Evolutionary conservation across 2,113 vertebrate genomes (phyloP), one percentile per base, ranked within the genome.

Genomic region (Verasper variegatus): DNA sequence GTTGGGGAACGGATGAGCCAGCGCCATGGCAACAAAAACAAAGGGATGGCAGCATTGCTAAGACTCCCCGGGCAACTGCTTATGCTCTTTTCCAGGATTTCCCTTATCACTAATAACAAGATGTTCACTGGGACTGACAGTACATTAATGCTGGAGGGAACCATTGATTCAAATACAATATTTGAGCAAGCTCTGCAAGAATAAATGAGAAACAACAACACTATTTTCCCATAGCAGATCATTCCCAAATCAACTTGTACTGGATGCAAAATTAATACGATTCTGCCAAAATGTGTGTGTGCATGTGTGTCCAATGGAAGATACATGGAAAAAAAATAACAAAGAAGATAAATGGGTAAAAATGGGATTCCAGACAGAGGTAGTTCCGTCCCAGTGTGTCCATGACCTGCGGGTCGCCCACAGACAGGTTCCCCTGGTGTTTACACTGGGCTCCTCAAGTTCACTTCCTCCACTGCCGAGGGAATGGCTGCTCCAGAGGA

Each of bases 21-120:
- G 72, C 23, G 37, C 85, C 88, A 92, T 91, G 84, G 86, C 82
- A 92, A 90, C 86, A 40, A 78, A 89, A 89, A 90, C 74, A 87
- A 90, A 86, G 84, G 42, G 63, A 60, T 68, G 76, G 75, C 47
- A 71, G 61, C 69, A 17, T 56, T 15, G 74, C 76, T 68, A 35
- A 84, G 75, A 78, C 77, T 86, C 90, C 85, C 62, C 56, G 24
- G 73, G 79, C 58, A 2, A 67, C 69, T 79, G 76, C 73, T 81
- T 68, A 31, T 83, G 81, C 61, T 54, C 20, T 87, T 87, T 83
- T 76, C 59, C 69, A 83, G 68, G 65, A 76, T 82, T 86, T 82
- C 72, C 56, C 79, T 89, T 85, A 82, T 90, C 83, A 82, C 70
- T 71, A 81, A 74, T 75, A 79, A 70, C 75, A 86, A 83, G 81